Conservation (phyloP, 2,113 vertebrate genomes). For the Merops nubicus region DNA sequence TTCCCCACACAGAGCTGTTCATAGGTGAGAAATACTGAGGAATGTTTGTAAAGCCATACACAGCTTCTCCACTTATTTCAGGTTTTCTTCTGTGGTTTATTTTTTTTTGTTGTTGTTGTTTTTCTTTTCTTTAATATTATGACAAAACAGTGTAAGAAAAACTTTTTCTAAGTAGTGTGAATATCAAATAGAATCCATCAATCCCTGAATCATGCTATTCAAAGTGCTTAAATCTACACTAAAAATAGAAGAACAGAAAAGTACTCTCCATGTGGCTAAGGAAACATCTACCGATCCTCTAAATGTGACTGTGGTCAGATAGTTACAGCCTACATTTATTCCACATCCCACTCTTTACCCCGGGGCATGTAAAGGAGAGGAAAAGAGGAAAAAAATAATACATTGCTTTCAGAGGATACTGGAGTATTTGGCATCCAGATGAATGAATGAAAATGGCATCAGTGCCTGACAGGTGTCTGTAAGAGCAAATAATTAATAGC, state of each 20-base stretch:
- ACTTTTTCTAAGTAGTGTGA: slow-evolving; percentile 56
- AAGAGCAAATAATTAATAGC: slow-evolving; percentile 57
- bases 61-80: slow-evolving; percentile 57
- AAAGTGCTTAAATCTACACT: slow-evolving; percentile 80
- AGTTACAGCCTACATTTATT: slow-evolving; percentile 60
- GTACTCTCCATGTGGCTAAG: slow-evolving; percentile 64
- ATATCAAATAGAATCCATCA: slow-evolving; percentile 78
- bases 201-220: slow-evolving; percentile 84
- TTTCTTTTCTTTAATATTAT: slow-evolving; percentile 49
- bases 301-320: slow-evolving; percentile 53
- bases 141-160: slow-evolving; percentile 73
- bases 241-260: slow-evolving; percentile 74
- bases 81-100: background rate
- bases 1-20: slow-evolving; percentile 68
- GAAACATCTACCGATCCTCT: slow-evolving; percentile 55
- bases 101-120: background rate
- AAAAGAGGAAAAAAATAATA: background rate
- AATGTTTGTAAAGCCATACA: slow-evolving; percentile 66
- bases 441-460: slow-evolving; percentile 51
- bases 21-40: slow-evolving; percentile 55
- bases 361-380: background rate
- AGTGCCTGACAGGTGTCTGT: slow-evolving; percentile 61
- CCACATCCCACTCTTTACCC: slow-evolving; percentile 53
- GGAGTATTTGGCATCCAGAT: slow-evolving; percentile 50
- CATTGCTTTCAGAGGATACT: slow-evolving; percentile 47